Conservation (phyloP, 2,797 vertebrate species). For the Protonibea diacanthus region DNA sequence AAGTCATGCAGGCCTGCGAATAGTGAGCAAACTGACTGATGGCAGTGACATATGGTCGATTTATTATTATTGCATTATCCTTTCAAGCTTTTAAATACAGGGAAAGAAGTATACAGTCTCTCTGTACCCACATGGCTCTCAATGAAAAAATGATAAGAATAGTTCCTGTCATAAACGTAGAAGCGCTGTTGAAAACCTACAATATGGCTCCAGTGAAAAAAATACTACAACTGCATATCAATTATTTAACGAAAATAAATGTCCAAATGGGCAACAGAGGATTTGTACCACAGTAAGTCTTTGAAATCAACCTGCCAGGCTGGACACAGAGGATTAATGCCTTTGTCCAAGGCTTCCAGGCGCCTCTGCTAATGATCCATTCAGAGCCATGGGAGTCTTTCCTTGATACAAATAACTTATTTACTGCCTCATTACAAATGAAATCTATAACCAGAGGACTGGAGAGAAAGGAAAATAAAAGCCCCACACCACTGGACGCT, state of each 20-base stretch:
- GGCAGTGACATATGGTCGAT: neutral
- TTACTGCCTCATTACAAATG: conserved; percentile 69
- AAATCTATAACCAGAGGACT: conserved; percentile 59
- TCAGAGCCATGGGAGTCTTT: conserved; percentile 62
- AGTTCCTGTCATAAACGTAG: neutral
- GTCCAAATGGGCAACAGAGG: conserved; percentile 20
- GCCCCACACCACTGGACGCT: neutral
- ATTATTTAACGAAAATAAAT: conserved; percentile 56
- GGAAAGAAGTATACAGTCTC: neutral
- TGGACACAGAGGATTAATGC: conserved; percentile 59
- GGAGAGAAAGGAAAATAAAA: conserved; percentile 45
- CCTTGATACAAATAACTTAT: conserved; percentile 71
- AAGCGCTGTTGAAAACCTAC: neutral
- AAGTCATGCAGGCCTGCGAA: neutral
- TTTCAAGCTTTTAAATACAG: conserved; percentile 1
- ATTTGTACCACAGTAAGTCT: conserved; percentile 40
- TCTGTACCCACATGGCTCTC: neutral
- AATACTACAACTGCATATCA: conserved; percentile 23
- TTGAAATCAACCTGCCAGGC: conserved; percentile 54
- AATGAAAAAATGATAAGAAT: neutral
- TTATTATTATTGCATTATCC: neutral
- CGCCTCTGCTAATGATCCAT: conserved; percentile 66
- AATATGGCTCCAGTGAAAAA: neutral
- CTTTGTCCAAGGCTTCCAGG: conserved; percentile 54
- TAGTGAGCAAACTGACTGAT: neutral